A percentile compares a stretch with the other conserved stretches of the same genome.
These are phyloP conservation scores for Felis chaus DNA, from an alignment of 2,113 vertebrate species.

Conservation along the genomic window DNA sequence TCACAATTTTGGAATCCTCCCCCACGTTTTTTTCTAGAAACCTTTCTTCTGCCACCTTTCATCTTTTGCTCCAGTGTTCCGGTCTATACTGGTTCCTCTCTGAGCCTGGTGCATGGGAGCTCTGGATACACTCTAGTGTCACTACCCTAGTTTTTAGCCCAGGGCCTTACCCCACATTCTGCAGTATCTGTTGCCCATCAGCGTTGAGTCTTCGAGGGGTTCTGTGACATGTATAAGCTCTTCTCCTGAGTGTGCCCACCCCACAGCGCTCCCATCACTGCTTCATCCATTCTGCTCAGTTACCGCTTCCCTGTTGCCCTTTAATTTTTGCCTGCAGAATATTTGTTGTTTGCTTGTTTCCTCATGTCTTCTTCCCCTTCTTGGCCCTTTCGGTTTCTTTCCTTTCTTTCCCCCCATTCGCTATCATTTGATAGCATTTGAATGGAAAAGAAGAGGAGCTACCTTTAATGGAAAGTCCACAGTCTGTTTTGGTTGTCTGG, in stretches of 20 bases:
- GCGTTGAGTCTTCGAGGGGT: neutral
- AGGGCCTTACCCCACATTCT: neutral
- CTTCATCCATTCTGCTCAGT: neutral
- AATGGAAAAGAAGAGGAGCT: neutral
- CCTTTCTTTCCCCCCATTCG: neutral
- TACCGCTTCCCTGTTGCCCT: neutral
- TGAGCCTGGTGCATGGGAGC: neutral
- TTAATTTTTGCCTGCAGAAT: neutral
- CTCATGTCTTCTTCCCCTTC: neutral
- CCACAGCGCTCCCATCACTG: neutral
- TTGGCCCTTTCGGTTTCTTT: neutral
- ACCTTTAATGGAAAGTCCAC: neutral
- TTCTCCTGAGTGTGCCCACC: neutral
- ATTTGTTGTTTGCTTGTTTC: neutral
- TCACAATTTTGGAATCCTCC: neutral
- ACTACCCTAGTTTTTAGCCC: neutral
- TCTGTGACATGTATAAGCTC: neutral
- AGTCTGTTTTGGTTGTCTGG: neutral
- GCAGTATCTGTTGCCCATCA: neutral
- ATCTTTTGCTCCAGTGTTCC: neutral
- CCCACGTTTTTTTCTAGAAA: neutral
- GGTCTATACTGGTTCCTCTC: neutral
- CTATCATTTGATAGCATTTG: neutral
- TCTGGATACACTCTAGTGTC: neutral
- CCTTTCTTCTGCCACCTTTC: neutral